These are phyloP conservation scores for Antheraea mylitta DNA, from an alignment of 1,140 invertebrate genomes.

Conservation along the genomic window DNA sequence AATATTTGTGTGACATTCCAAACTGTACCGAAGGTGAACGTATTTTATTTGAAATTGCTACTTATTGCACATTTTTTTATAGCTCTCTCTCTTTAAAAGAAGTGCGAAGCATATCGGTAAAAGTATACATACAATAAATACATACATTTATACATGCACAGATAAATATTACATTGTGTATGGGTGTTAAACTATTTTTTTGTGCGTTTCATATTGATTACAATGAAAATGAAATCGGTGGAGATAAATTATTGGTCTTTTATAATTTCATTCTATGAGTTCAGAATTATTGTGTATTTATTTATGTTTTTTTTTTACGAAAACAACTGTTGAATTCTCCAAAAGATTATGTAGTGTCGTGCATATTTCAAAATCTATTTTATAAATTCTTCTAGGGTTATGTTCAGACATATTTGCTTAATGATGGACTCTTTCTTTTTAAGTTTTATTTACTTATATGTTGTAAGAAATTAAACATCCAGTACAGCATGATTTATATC, in stretches of 20 bases:
- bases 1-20: constrained; percentile 76
- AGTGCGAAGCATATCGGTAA: not conserved
- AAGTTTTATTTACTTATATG: constrained; percentile 49
- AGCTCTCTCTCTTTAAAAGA: constrained; percentile 50
- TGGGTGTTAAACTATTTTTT: not conserved
- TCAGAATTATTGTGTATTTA: not conserved
- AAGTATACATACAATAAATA: not conserved
- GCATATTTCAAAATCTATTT: not conserved
- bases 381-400: not conserved
- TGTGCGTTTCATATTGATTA: not conserved
- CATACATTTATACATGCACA: not conserved
- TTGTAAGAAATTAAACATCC: constrained; percentile 58
- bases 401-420: constrained; percentile 23
- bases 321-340: not conserved
- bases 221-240: not conserved
- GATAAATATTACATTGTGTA: not conserved
- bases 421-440: constrained; percentile 40
- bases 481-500: constrained; percentile 62
- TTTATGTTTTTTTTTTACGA: not conserved
- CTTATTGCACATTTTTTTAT: constrained; percentile 37
- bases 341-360: not conserved
- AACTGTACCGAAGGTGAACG: constrained; percentile 52
- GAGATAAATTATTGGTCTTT: not conserved
- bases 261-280: constrained; percentile 21
- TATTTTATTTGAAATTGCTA: constrained; percentile 38